Percentiles rank a stretch among this genome's conserved stretches.
These are phyloP conservation scores for Trematomus bernacchii DNA, from an alignment of 2,797 vertebrate species.

Conservation along the genomic window DNA sequence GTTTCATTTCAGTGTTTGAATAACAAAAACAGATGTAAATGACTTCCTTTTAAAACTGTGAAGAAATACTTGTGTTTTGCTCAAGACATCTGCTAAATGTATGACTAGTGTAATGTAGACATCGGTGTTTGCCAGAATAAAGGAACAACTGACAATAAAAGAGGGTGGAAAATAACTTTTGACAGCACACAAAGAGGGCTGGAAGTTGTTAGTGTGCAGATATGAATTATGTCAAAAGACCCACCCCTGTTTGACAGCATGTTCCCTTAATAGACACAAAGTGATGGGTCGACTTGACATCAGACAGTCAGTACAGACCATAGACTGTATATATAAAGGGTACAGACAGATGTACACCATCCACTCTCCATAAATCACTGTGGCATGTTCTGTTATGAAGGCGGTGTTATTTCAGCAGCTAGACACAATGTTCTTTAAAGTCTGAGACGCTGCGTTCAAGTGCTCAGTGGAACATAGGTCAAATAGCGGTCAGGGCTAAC, in stretches of 20 bases:
- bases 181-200: no score
- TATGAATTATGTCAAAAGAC: no score
- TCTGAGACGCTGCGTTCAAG: not conserved
- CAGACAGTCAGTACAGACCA: not conserved
- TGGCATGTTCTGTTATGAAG: no score
- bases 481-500: not conserved
- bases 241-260: not conserved
- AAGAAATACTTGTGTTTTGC: not conserved
- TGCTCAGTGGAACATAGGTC: not conserved
- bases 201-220: no score
- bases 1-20: not conserved
- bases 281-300: not conserved
- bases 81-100: no score
- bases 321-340: no score
- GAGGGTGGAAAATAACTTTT: not conserved
- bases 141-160: not conserved
- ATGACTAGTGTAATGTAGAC: no score
- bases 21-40: not conserved
- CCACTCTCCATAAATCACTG: fast-evolving
- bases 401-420: not conserved
- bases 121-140: no score
- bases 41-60: slow-evolving; percentile 23
- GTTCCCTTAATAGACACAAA: not conserved
- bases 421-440: not conserved
- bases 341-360: not conserved